Evolutionary conservation across 2,113 vertebrate genomes (phyloP).

Genomic region (Malurus melanocephalus): DNA sequence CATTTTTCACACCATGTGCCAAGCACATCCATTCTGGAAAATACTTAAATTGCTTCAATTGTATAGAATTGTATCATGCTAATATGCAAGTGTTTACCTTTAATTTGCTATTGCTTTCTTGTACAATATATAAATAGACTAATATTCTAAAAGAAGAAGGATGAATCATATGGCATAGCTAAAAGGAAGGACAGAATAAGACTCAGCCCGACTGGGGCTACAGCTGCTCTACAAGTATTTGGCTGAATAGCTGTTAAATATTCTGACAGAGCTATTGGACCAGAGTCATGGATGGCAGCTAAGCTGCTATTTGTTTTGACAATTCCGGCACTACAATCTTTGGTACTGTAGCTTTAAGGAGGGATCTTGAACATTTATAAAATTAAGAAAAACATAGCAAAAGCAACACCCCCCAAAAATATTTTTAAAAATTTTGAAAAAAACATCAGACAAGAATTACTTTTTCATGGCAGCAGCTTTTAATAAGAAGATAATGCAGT

Average conservation of each 20-base stretch:
- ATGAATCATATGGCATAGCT: constrained; percentile 83
- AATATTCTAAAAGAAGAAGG: constrained; percentile 89
- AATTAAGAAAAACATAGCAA: neutral
- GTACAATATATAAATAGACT: constrained; percentile 86
- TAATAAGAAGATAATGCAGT: neutral
- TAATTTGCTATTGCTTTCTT: constrained; percentile 75
- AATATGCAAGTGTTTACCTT: constrained; percentile 66
- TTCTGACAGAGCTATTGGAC: constrained; percentile 66
- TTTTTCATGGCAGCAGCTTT: neutral
- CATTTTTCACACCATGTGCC: neutral
- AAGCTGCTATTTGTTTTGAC: constrained; percentile 65
- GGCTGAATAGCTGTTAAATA: constrained; percentile 81
- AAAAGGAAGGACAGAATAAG: constrained; percentile 81
- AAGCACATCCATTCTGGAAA: neutral
- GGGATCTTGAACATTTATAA: neutral
- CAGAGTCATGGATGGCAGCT: constrained; percentile 19
- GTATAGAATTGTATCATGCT: neutral
- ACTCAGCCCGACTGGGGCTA: constrained; percentile 76
- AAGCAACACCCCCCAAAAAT: neutral
- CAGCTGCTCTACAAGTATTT: constrained; percentile 86
- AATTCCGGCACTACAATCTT: constrained; percentile 42
- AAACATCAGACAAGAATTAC: neutral
- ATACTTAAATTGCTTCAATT: neutral
- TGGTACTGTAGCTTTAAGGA: neutral
- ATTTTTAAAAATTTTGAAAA: neutral